A percentile compares a stretch with the other conserved stretches of the same genome.
Evolutionary conservation across 2,797 vertebrate genomes (phyloP).

Genomic region (Phoxinus dragarum): DNA sequence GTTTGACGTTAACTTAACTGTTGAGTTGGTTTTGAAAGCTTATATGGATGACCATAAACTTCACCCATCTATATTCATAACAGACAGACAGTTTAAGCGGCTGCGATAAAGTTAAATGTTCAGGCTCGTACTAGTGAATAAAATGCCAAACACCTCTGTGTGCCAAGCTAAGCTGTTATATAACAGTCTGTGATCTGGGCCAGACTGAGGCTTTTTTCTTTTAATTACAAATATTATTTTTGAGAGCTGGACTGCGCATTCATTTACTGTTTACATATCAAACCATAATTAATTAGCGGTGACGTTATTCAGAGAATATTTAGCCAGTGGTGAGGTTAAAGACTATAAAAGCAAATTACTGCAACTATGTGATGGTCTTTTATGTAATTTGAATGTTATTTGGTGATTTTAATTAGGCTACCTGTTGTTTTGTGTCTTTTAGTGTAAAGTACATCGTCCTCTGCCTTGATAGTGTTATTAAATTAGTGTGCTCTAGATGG

Average conservation of each 20-base stretch:
- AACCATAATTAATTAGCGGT: neutral
- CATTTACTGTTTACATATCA: neutral
- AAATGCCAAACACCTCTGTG: neutral
- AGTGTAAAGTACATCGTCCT: neutral
- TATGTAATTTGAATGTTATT: neutral
- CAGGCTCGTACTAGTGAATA: neutral
- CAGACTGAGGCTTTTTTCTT: neutral
- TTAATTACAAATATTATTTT: neutral
- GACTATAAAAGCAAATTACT: neutral
- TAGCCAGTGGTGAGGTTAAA: neutral
- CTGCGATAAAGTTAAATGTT: neutral
- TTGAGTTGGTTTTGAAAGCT: constrained; percentile 16
- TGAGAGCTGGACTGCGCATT: neutral
- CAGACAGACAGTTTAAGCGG: constrained; percentile 1
- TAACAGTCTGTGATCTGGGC: constrained; percentile 22
- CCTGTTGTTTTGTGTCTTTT: neutral
- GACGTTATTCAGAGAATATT: neutral
- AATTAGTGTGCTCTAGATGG: neutral
- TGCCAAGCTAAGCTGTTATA: constrained; percentile 18
- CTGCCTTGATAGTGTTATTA: neutral
- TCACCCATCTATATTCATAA: neutral
- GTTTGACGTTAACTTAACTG: neutral
- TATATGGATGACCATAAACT: neutral
- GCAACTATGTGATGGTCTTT: neutral
- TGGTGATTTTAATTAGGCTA: neutral